phyloP scores from a whole-genome alignment of 2,797 vertebrate genomes.

The Helarctos malayanus region DNA sequence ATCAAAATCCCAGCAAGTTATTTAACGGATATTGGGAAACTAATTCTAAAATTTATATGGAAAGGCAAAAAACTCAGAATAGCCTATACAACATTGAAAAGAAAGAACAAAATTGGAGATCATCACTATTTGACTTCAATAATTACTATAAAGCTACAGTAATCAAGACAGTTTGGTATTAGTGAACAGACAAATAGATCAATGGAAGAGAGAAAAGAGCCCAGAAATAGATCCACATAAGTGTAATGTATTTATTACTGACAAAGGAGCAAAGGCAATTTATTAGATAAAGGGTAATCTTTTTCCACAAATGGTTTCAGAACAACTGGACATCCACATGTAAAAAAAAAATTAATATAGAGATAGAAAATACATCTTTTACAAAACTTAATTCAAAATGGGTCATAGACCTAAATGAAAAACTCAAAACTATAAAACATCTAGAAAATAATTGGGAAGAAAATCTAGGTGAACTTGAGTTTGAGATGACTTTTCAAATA shows the following conservation, averaged over 20 bases:
- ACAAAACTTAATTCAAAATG: background rate
- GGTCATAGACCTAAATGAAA: background rate
- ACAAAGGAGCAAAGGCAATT: background rate
- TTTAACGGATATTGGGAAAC: background rate
- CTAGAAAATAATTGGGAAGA: background rate
- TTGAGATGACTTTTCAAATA: background rate
- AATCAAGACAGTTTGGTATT: background rate
- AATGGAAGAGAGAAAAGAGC: background rate
- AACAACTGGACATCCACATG: background rate
- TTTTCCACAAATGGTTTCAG: background rate
- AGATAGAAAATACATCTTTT: background rate
- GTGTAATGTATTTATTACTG: background rate
- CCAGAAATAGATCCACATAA: background rate
- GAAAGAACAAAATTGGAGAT: background rate
- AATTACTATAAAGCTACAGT: background rate
- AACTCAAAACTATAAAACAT: background rate
- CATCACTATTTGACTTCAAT: background rate
- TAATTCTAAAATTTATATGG: background rate
- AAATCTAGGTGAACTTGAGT: background rate
- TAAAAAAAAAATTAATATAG: background rate
- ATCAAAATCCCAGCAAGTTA: background rate
- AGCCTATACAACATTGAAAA: background rate
- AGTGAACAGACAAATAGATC: background rate
- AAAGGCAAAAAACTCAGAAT: background rate
- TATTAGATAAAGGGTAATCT: background rate